These are phyloP conservation scores for Agrilus cyanescens DNA, from an alignment of 2,888 invertebrate genomes.

Conservation along the genomic window DNA sequence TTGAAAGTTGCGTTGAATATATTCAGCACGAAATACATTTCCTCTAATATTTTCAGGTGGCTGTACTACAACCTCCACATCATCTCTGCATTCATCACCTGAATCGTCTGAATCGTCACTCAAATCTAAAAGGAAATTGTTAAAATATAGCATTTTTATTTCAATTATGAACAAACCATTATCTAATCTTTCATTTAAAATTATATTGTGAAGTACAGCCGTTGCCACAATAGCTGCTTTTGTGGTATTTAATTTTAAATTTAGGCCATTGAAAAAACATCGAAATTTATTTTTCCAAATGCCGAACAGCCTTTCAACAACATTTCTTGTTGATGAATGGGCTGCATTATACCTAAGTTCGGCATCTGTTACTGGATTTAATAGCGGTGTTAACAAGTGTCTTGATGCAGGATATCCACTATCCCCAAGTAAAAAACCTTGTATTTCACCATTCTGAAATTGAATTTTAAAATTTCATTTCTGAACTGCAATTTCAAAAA, in stretches of 20 bases:
- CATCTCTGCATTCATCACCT: too few relatives aligned
- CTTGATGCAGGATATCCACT: conserved; percentile 15
- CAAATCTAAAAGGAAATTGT: too few relatives aligned
- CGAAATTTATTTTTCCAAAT: conserved; percentile 11
- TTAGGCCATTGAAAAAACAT: conserved; percentile 6
- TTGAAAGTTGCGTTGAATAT: too few relatives aligned
- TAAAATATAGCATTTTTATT: too few relatives aligned
- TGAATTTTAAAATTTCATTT: not conserved
- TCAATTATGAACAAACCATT: too few relatives aligned
- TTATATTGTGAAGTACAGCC: conserved; percentile 9
- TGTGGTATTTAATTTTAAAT: conserved; percentile 4
- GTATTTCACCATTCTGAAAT: conserved; percentile 4
- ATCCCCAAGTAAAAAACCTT: conserved; percentile 18
- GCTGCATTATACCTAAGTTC: conserved; percentile 18
- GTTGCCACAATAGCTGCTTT: conserved; percentile 7
- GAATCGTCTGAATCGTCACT: too few relatives aligned
- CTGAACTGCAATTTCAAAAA: too few relatives aligned
- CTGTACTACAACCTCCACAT: too few relatives aligned
- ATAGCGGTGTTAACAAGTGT: conserved; percentile 19
- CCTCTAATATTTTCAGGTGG: too few relatives aligned
- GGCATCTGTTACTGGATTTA: conserved; percentile 11
- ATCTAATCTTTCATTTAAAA: not conserved
- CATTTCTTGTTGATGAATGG: conserved; percentile 17
- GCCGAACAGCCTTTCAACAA: conserved; percentile 17
- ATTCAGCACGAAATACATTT: too few relatives aligned